Base-by-base conservation (phyloP, 1,140 invertebrate species). In the Drosophila saltans region DNA sequence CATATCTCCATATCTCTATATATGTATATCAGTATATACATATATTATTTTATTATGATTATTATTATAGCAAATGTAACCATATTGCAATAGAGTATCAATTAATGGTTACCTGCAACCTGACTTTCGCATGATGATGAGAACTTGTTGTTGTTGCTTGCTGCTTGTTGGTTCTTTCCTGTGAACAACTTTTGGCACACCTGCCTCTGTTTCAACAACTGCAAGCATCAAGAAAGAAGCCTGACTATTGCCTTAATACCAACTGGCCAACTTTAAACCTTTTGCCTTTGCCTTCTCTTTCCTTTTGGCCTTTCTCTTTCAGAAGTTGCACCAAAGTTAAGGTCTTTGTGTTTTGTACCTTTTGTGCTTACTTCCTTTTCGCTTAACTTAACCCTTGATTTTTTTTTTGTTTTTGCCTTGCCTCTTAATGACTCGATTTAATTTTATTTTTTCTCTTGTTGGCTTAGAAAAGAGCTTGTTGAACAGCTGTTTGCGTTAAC, bases 401-500 rank as follows among this genome's bases (percentile, higher is more conserved):
- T 16, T 16, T 16, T 16, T 16, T 16, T 16, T 16, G 16, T 16
- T 66, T 9, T 52, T 26, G 9, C 8, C 7, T 56, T 16, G 72
- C 58, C 62, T 58, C 75, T 78, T 72, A 78, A 72, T 78, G 75
- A 72, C 69, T 72, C 60, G 69, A 77, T 63, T 68, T 80, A 72
- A 73, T 81, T 78, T 78, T 39, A 69, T 67, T 80, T 24, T 7
- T 21, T 21, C 24, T 61, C 39, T 74, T 65, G 45, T 64, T 73
- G 45, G 45, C 45, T 21, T 3, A 36, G 16, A 16, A 16, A 16
- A 52, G 75, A 40, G 67, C 45, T 30, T 40, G 26, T 43, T 55
- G 69, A 88, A 86, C 83, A 86, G 82, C 82, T 86, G 82, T 86
- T 86, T 77, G 61, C 82, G 80, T 83, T 86, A 88, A 70, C 76